These are phyloP conservation scores for Thamnaconus septentrionalis DNA, from an alignment of 2,113 vertebrate genomes.

Conservation along the genomic window DNA sequence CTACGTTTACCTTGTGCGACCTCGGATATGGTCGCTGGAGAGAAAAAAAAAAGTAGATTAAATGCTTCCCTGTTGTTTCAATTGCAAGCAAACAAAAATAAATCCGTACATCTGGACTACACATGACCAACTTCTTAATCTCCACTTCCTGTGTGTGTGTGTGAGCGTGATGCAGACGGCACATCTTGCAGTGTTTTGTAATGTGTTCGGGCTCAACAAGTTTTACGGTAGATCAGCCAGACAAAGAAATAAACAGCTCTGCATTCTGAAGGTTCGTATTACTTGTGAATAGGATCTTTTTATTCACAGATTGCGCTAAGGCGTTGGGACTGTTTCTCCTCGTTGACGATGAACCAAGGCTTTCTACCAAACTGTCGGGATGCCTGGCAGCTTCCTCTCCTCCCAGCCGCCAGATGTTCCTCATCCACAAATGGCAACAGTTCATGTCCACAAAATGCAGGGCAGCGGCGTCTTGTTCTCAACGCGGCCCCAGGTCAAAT, in stretches of 20 bases:
- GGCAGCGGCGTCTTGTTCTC: no score
- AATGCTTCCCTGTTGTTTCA: neutral
- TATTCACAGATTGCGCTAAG: neutral
- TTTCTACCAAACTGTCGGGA: slow-evolving; percentile 3
- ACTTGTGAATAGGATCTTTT: neutral
- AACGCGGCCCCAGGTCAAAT: no score
- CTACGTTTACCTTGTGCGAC: slow-evolving; percentile 6
- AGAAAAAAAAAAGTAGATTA: neutral
- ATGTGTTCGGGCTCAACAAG: neutral
- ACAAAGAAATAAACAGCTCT: slow-evolving; percentile 1
- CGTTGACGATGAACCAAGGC: slow-evolving; percentile 5
- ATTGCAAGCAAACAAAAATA: neutral
- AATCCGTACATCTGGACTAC: no score
- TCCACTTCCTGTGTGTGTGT: no score
- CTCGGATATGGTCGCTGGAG: neutral
- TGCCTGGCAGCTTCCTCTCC: slow-evolving; percentile 23
- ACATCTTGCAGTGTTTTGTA: no score
- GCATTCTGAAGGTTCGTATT: neutral
- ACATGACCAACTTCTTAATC: no score
- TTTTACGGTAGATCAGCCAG: neutral
- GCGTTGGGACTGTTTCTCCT: neutral
- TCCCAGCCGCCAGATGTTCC: no score
- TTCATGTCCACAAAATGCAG: no score
- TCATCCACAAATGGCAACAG: no score
- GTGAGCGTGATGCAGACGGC: no score